These are phyloP conservation scores for Eueremaeus valkanovi DNA, from an alignment of 2,888 invertebrate genomes.

Conservation along the genomic window DNA sequence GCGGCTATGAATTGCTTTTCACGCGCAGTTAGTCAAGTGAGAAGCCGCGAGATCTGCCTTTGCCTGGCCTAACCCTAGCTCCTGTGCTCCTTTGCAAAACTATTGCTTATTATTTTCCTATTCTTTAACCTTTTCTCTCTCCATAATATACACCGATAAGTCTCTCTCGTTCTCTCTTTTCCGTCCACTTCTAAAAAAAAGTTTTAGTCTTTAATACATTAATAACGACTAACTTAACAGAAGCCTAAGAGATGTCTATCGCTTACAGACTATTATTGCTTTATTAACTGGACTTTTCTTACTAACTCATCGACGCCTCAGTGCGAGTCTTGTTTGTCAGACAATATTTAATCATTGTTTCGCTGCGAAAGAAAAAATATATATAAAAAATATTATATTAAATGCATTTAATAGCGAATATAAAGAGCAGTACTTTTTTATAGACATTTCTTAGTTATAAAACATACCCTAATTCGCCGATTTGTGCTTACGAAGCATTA, in stretches of 20 bases:
- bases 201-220: slow-evolving; percentile 3
- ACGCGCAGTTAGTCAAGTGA: background rate
- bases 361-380: too few species aligned
- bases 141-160: background rate
- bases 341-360: too few species aligned
- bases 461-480: background rate
- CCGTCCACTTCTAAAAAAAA: background rate
- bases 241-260: background rate
- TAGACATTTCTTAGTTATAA: background rate
- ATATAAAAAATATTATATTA: background rate
- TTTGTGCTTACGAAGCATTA: slow-evolving; percentile 3
- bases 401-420: background rate
- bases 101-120: background rate
- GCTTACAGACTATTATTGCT: background rate
- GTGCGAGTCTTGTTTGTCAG: background rate
- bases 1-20: background rate
- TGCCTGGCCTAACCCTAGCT: too few species aligned
- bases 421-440: background rate
- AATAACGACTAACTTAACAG: background rate
- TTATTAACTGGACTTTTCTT: background rate
- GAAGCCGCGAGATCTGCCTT: slow-evolving; percentile 11
- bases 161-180: too few species aligned
- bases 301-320: too few species aligned
- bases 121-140: background rate
- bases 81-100: too few species aligned